Evolutionary conservation across 2,113 vertebrate species (phyloP).

Genomic region (Mustelus asterias): DNA sequence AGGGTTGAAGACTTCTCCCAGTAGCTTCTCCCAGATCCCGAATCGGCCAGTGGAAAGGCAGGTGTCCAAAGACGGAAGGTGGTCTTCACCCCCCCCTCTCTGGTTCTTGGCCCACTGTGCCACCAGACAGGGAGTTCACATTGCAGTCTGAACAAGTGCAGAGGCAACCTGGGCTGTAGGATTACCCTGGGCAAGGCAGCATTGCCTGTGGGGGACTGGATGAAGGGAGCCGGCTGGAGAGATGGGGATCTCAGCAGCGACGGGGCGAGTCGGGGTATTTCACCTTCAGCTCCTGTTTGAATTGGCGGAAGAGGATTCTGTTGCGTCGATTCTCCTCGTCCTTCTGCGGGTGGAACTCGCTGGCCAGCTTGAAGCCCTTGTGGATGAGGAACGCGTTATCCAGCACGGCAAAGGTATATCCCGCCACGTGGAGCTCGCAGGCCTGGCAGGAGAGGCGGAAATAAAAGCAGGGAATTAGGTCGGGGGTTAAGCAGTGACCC

Average conservation of each 20-base stretch:
- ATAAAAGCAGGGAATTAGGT: background rate
- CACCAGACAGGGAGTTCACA: too few species aligned
- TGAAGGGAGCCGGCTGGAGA: too few species aligned
- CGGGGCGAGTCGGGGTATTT: constrained; percentile 71
- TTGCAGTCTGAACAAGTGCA: too few species aligned
- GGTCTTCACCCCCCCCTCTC: too few species aligned
- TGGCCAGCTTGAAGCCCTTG: constrained; percentile 76
- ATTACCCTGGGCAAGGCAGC: too few species aligned
- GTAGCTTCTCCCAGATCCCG: too few species aligned
- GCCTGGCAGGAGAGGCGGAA: constrained; percentile 52
- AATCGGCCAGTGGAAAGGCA: too few species aligned
- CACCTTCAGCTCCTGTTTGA: constrained; percentile 78
- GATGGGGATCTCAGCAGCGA: constrained; percentile 63
- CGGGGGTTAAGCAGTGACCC: background rate
- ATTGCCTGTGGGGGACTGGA: too few species aligned
- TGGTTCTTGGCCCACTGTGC: too few species aligned
- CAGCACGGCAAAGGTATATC: constrained; percentile 74
- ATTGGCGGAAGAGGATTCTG: constrained; percentile 76
- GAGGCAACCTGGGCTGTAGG: too few species aligned
- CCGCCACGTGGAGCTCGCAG: constrained; percentile 78
- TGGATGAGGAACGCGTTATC: constrained; percentile 80
- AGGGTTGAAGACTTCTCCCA: too few species aligned
- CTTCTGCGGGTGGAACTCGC: constrained; percentile 78
- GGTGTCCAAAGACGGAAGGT: too few species aligned
- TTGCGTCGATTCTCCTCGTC: constrained; percentile 82